Evolutionary conservation across 2,888 invertebrate species (phyloP), one percentile per base, ranked within the genome.

Genomic region (Xanthorhoe spadicearia): DNA sequence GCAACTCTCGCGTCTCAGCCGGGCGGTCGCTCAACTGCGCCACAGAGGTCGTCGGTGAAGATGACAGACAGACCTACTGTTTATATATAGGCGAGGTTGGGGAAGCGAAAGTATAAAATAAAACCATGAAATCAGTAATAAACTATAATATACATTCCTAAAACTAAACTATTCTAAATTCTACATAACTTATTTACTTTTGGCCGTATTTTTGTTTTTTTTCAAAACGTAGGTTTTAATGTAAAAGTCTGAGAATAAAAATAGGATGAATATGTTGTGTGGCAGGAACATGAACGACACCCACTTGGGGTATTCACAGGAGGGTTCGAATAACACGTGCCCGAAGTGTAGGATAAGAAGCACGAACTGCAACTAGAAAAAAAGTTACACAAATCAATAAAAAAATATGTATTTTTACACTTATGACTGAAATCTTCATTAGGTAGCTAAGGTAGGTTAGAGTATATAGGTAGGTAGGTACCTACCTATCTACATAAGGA

Each of bases 221-320:
- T 93, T 94, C 61, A 85, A 77, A 64, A 95, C 83, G 79, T 96
- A 96, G n/a, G 94, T 85, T 76, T 94, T 95, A 72, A 94, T 93
- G 73, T 96, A 96, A 81, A 96, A 96, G 74, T 96, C 95, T 7
- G 90, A 85, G 83, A 96, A 96, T 38, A 96, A 85, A 67, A 94
- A 83, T 7, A 96, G 85, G 89, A 96, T 96, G 76, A 95, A 95
- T 58, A 95, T 80, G 81, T 95, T 95, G 82, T 96, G 96, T 0
- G 95, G 94, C 43, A 96, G 83, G 74, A 95, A 93, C 56, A 94
- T 64, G 58, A 94, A 87, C 0, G 94, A 89, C 0, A 94, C 85
- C 92, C 94, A 94, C 71, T 93, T 94, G 9, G 96, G 96, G 78
- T 94, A 96, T 18, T 86, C 91, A 80, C 96, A 96, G 60, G 94